phyloP scores from a whole-genome alignment of 2,113 vertebrate genomes.

The Rhadina sibilatrix region DNA sequence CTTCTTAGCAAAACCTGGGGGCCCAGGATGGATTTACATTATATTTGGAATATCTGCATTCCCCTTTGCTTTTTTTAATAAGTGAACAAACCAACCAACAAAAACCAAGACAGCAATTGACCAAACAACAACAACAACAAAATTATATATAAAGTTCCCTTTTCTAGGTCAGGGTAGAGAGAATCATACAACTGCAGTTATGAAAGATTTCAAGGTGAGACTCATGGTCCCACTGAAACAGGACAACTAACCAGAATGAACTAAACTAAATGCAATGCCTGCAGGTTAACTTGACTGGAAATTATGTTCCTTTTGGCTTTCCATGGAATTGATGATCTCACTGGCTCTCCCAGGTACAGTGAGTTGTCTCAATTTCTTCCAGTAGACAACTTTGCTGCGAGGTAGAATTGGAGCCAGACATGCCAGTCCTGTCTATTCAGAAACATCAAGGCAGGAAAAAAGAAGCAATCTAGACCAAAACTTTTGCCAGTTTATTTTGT shows the following conservation, averaged over 20 bases:
- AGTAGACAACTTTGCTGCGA: background rate
- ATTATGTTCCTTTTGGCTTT: background rate
- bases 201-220: background rate
- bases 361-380: background rate
- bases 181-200: background rate
- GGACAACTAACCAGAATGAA: background rate
- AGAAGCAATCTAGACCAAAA: background rate
- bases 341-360: background rate
- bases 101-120: background rate
- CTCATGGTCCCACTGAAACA: background rate
- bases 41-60: background rate
- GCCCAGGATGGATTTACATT: background rate
- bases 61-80: background rate
- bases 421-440: background rate
- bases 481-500: slow-evolving; percentile 16
- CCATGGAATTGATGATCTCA: background rate
- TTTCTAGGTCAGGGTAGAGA: background rate
- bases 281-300: background rate
- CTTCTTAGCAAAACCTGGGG: background rate
- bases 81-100: background rate
- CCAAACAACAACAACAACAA: background rate
- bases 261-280: background rate
- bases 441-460: background rate
- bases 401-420: background rate
- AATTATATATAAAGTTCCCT: background rate